phyloP scores from a whole-genome alignment of 2,888 invertebrate genomes.

The Anorthoa munda region DNA sequence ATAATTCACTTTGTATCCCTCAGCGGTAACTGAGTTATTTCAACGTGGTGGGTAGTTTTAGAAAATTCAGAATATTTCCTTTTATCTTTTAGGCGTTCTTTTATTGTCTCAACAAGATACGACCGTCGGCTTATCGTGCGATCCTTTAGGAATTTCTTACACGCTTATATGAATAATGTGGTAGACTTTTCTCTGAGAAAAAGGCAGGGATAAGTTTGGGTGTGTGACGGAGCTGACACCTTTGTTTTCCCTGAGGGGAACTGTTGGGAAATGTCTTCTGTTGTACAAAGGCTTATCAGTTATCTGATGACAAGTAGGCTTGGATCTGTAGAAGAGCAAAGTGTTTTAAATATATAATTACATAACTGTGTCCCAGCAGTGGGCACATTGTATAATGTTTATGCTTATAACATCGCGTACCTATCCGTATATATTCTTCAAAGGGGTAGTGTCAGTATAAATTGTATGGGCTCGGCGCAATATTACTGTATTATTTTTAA shows the following conservation, averaged over 20 bases:
- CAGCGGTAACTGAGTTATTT: slow-evolving; percentile 40
- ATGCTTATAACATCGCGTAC: no score
- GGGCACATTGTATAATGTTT: no score
- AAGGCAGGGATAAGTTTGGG: not conserved
- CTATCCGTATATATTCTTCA: no score
- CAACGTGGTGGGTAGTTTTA: slow-evolving; percentile 46
- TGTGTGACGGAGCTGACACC: not conserved
- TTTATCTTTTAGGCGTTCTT: slow-evolving; percentile 50
- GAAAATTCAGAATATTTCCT: slow-evolving; percentile 53
- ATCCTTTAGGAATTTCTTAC: slow-evolving; percentile 38
- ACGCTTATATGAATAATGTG: slow-evolving; percentile 38
- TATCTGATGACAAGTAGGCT: not conserved
- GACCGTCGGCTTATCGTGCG: slow-evolving; percentile 43
- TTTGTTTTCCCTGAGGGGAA: not conserved
- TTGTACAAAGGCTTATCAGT: not conserved
- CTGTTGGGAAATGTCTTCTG: not conserved
- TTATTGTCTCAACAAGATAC: slow-evolving; percentile 52
- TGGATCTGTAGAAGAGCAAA: not conserved
- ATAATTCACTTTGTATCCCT: slow-evolving; percentile 56
- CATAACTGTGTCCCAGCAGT: no score
- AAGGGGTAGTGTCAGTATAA: no score
- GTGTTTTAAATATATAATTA: not conserved
- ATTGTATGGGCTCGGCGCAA: no score
- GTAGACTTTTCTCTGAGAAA: slow-evolving; percentile 5
- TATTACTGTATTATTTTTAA: no score